These are phyloP conservation scores for Camponotus fellah DNA, from an alignment of 2,888 invertebrate species.

Conservation along the genomic window DNA sequence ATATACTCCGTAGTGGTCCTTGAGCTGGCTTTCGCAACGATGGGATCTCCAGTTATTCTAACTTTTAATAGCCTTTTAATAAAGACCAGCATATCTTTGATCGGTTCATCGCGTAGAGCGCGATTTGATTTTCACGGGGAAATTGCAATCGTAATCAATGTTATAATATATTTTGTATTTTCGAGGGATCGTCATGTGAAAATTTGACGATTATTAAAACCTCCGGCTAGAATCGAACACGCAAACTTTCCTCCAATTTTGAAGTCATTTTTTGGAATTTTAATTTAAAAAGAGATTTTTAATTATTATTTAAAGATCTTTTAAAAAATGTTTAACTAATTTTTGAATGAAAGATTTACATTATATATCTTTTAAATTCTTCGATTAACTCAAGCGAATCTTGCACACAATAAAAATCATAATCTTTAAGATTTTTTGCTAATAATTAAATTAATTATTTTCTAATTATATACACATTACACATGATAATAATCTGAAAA, in stretches of 20 bases:
- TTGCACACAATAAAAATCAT: background rate
- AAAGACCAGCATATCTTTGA: conserved; percentile 4
- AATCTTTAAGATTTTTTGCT: background rate
- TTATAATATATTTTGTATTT: background rate
- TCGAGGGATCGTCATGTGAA: background rate
- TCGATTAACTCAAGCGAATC: background rate
- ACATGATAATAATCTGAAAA: background rate
- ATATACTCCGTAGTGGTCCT: conserved; percentile 64
- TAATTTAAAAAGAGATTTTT: background rate
- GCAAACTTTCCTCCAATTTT: background rate
- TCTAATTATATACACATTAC: background rate
- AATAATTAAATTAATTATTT: background rate
- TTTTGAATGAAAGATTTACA: background rate
- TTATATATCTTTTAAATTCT: background rate
- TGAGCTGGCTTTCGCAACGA: conserved; percentile 65
- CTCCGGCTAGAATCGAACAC: conserved; percentile 19
- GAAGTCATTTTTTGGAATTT: background rate
- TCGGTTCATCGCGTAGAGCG: background rate
- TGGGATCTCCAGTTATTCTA: conserved; percentile 39
- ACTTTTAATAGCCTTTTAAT: conserved; percentile 19
- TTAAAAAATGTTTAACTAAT: background rate
- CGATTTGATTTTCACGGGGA: background rate
- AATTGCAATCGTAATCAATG: background rate
- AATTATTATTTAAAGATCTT: background rate
- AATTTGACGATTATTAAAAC: background rate